Conservation (phyloP, 1,140 invertebrate species). For the Mycetomoellerius zeteki region DNA sequence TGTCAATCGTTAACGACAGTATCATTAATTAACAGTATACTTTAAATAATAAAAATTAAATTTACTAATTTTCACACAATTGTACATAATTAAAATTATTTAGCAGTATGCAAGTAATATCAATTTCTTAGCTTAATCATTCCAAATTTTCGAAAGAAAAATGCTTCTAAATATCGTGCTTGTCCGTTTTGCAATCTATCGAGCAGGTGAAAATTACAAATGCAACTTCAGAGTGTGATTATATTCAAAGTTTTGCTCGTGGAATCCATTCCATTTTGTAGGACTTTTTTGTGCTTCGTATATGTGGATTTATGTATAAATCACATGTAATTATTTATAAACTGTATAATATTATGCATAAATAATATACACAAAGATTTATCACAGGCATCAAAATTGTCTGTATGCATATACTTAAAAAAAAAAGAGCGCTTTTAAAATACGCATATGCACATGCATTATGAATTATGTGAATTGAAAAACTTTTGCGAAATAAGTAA, state of each 20-base stretch:
- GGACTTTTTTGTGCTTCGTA: not conserved
- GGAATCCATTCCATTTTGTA: not conserved
- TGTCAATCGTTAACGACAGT: not conserved
- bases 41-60: not conserved
- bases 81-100: not conserved
- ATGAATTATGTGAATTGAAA: conserved; percentile 38
- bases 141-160: not conserved
- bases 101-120: not conserved
- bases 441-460: conserved; percentile 70
- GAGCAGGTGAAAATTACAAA: conserved; percentile 6
- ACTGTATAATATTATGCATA: conserved; percentile 43
- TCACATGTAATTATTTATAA: conserved; percentile 35
- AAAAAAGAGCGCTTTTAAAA: conserved; percentile 54
- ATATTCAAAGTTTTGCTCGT: not conserved
- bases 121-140: not conserved
- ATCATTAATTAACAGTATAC: not conserved
- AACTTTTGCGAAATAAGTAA: conserved; percentile 21
- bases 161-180: conserved; percentile 1
- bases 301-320: conserved; percentile 41
- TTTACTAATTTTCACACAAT: too few species aligned
- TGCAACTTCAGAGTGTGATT: not conserved
- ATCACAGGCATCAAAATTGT: conserved; percentile 37
- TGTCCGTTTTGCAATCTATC: conserved; percentile 7
- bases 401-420: conserved; percentile 45
- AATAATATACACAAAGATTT: conserved; percentile 45